Evolutionary conservation across 2,113 vertebrate genomes (phyloP).

Genomic region (Lutjanus erythropterus): DNA sequence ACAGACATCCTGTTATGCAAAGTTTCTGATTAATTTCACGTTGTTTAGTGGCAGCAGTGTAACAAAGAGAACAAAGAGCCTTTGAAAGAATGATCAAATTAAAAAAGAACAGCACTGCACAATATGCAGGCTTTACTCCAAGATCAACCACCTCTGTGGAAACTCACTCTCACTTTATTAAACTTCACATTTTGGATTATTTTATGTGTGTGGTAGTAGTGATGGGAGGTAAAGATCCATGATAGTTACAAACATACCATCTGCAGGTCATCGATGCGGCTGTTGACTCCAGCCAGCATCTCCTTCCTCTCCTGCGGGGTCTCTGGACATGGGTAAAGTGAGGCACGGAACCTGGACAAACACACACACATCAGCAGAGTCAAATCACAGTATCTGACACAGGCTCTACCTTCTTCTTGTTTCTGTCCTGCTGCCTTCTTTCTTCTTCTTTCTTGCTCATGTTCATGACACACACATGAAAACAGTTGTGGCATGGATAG

Average conservation of each 20-base stretch:
- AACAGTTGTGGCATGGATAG: not conserved
- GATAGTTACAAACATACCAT: slow-evolving; percentile 86
- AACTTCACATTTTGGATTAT: not conserved
- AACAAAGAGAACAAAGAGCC: slow-evolving; percentile 44
- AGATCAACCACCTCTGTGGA: not conserved
- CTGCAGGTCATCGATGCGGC: slow-evolving; percentile 97
- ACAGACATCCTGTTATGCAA: slow-evolving; percentile 46
- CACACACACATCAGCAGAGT: not conserved
- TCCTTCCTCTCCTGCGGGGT: slow-evolving; percentile 97
- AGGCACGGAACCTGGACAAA: slow-evolving; percentile 92
- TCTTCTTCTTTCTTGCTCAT: not conserved
- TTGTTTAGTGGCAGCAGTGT: slow-evolving; percentile 11
- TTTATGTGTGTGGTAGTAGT: not conserved
- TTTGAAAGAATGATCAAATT: slow-evolving; percentile 18
- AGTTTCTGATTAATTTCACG: slow-evolving; percentile 27
- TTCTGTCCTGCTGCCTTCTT: not conserved
- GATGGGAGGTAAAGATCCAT: not conserved
- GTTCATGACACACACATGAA: not conserved
- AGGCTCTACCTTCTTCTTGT: not conserved
- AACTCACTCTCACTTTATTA: not conserved
- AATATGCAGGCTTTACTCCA: not conserved
- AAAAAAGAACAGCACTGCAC: not conserved
- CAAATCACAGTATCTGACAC: not conserved
- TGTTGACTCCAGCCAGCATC: slow-evolving; percentile 97
- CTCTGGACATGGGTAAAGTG: slow-evolving; percentile 97